Percentiles rank a stretch among this genome's conserved stretches.
Conservation (phyloP, 2,888 invertebrate genomes). For the Leistus spinibarbis region DNA sequence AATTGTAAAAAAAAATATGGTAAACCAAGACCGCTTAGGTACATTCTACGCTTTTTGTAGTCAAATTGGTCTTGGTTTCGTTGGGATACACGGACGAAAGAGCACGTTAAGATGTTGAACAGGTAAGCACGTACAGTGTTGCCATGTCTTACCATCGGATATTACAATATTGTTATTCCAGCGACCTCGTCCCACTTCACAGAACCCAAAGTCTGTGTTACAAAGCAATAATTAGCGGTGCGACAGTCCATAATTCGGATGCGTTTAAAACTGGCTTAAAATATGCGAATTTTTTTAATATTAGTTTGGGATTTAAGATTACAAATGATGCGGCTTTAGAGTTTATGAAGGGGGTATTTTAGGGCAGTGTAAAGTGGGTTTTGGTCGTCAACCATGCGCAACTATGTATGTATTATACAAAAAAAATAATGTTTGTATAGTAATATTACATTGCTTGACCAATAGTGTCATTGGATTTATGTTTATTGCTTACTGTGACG, state of each 20-base stretch:
- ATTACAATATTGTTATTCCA: conserved; percentile 54
- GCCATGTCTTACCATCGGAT: conserved; percentile 46
- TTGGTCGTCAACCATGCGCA: conserved; percentile 51
- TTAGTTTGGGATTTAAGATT: not conserved
- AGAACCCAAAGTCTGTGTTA: conserved; percentile 53
- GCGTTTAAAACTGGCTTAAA: not conserved
- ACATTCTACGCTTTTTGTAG: not conserved
- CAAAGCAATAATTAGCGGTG: conserved; percentile 45
- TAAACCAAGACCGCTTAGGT: not conserved
- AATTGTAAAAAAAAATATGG: not conserved
- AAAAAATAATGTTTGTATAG: conserved; percentile 42
- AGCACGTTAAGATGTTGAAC: not conserved
- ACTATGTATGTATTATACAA: conserved; percentile 50
- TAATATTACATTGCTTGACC: not conserved
- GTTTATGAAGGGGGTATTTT: not conserved
- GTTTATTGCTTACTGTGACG: not conserved
- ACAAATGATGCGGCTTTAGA: not conserved
- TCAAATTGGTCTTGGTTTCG: not conserved
- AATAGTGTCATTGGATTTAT: not conserved
- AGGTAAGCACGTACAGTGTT: conserved; percentile 46
- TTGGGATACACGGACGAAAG: conserved; percentile 6
- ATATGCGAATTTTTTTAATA: not conserved
- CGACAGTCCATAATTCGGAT: not conserved
- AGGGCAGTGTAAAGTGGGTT: conserved; percentile 43
- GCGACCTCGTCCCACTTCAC: conserved; percentile 59